Conservation (phyloP, 1,140 invertebrate species). For the Meteorus sp. region DNA sequence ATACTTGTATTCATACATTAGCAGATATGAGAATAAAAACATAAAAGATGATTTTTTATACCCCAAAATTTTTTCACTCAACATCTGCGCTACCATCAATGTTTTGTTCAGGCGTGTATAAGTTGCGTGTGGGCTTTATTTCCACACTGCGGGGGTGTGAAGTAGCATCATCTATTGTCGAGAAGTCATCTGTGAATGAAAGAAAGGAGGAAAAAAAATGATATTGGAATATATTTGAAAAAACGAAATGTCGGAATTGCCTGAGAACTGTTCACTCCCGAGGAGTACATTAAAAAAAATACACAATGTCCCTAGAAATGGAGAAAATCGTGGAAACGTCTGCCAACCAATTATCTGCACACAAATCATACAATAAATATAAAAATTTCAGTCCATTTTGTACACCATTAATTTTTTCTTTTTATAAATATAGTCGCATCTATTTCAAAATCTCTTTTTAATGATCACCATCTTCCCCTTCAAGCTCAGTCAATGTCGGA, state of each 20-base stretch:
- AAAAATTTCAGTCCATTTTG: too few species aligned
- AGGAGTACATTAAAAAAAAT: conserved; percentile 28
- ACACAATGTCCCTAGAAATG: conserved; percentile 49
- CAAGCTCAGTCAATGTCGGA: conserved; percentile 23
- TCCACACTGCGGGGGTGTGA: conserved; percentile 17
- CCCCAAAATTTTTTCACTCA: conserved; percentile 6
- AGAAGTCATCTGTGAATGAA: conserved; percentile 12
- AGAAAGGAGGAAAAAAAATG: too few species aligned
- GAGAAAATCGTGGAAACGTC: conserved; percentile 35
- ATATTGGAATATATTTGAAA: too few species aligned
- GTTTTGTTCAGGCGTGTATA: not conserved
- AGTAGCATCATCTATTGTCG: not conserved
- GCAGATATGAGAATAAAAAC: not conserved
- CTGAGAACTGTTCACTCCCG: not conserved
- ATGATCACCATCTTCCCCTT: conserved; percentile 38
- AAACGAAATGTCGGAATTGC: not conserved
- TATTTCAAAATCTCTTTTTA: conserved; percentile 54
- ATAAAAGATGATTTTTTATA: not conserved
- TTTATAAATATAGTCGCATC: not conserved
- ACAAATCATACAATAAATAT: not conserved
- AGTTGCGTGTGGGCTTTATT: conserved; percentile 19
- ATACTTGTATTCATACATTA: too few species aligned
- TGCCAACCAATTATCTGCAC: not conserved
- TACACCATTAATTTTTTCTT: too few species aligned
- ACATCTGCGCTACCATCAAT: conserved; percentile 17